Conservation (phyloP, 2,888 invertebrate species). For the Nymphalis c-album region DNA sequence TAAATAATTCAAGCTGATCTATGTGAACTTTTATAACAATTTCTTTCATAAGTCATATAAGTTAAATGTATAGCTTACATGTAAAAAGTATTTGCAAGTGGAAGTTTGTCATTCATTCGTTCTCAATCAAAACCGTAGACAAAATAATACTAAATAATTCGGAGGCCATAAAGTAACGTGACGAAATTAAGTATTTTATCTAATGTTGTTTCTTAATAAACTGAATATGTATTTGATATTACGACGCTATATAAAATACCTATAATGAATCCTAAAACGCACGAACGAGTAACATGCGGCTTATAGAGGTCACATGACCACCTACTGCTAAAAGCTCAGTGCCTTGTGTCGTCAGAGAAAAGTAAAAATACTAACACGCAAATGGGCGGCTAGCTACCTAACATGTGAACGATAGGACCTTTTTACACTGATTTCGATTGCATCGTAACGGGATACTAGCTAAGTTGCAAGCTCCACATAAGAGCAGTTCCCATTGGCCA, state of each 20-base stretch:
- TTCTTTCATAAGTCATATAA: not conserved
- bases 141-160: no score
- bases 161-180: no score
- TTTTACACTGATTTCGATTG: slow-evolving; percentile 9
- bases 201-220: no score
- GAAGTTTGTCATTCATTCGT: no score
- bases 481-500: slow-evolving; percentile 30
- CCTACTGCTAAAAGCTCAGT: slow-evolving; percentile 6
- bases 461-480: slow-evolving; percentile 28
- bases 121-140: no score
- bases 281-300: not conserved
- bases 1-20: no score
- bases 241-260: no score
- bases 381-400: not conserved
- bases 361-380: not conserved
- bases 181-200: no score
- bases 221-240: no score
- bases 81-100: no score
- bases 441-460: slow-evolving; percentile 33
- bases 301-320: not conserved
- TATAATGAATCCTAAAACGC: no score
- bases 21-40: not conserved
- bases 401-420: slow-evolving; percentile 1
- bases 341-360: not conserved
- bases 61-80: no score